Evolutionary conservation across 2,888 invertebrate genomes (phyloP).

Genomic region (Phoenoteleia sp.): DNA sequence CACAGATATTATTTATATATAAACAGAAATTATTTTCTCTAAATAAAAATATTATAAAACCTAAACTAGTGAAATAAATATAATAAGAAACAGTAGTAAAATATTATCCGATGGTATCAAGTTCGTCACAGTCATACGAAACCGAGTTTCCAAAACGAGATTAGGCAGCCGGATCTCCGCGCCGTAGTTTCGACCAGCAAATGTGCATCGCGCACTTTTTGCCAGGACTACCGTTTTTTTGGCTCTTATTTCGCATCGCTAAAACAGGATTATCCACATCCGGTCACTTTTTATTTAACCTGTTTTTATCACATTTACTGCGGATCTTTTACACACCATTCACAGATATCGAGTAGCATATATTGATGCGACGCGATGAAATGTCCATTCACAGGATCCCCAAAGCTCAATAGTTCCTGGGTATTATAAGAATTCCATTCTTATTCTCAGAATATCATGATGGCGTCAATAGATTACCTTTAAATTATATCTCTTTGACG

Average conservation of each 20-base stretch:
- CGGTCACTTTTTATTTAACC: constrained; percentile 84
- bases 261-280: constrained; percentile 84
- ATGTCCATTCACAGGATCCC: constrained; percentile 72
- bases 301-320: constrained; percentile 75
- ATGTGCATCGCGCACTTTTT: constrained; percentile 82
- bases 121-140: constrained; percentile 79
- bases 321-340: constrained; percentile 70
- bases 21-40: too few relatives aligned
- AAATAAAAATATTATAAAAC: too few relatives aligned
- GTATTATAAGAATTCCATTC: constrained; percentile 73
- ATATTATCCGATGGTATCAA: constrained; percentile 82
- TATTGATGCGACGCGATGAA: constrained; percentile 77
- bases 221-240: constrained; percentile 69
- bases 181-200: constrained; percentile 74
- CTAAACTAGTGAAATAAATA: too few relatives aligned
- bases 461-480: constrained; percentile 42
- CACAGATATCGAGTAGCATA: constrained; percentile 81
- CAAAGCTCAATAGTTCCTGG: constrained; percentile 76
- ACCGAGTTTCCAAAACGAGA: constrained; percentile 83
- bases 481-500: constrained; percentile 18
- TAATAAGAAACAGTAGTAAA: too few relatives aligned
- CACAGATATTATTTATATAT: too few relatives aligned
- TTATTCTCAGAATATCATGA: constrained; percentile 34
- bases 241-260: constrained; percentile 36
- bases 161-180: constrained; percentile 79